Evolutionary conservation across 1,140 invertebrate species (phyloP).

Genomic region (Coptotermes formosanus): DNA sequence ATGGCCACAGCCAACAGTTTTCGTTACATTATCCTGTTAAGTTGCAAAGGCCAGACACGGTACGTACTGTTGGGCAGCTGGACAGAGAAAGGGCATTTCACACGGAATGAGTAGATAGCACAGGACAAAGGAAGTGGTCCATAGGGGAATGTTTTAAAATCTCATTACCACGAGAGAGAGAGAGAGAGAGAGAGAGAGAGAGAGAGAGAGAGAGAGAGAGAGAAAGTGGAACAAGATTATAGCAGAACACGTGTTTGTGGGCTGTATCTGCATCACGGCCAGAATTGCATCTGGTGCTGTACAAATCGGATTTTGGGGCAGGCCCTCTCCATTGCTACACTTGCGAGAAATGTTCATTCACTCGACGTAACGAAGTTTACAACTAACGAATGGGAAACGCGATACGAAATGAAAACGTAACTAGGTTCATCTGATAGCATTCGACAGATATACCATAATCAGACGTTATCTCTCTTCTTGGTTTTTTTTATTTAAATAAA

Average conservation of each 20-base stretch:
- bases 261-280: background rate
- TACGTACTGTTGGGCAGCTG: background rate
- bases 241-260: background rate
- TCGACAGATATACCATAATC: no score
- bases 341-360: background rate
- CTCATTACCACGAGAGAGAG: background rate
- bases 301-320: background rate
- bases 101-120: background rate
- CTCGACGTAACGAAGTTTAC: background rate
- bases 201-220: no score
- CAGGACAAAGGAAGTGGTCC: conserved; percentile 2
- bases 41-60: background rate
- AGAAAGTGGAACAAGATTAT: background rate
- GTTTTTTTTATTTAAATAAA: no score
- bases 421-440: background rate
- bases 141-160: conserved; percentile 3
- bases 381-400: background rate
- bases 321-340: background rate
- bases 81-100: background rate
- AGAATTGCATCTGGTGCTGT: background rate
- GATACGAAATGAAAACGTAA: background rate
- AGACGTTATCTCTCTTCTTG: no score
- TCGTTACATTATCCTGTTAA: background rate
- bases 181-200: no score
- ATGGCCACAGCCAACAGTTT: background rate